A percentile compares a stretch with the other conserved stretches of the same genome.
Evolutionary conservation across 2,797 vertebrate genomes (phyloP).

Genomic region (Tinamus major): DNA sequence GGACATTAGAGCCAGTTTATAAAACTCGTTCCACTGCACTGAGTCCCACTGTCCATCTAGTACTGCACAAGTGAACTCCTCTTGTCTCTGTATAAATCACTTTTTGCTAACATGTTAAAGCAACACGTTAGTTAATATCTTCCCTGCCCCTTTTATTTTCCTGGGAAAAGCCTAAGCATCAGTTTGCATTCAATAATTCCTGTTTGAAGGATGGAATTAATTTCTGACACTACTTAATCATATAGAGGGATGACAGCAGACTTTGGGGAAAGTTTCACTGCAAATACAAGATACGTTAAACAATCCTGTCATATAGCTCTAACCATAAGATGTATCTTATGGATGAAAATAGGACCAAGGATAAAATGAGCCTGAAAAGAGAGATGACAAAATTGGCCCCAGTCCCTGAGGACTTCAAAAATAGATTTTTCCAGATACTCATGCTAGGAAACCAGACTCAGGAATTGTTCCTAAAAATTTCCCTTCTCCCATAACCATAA

Average conservation of each 20-base stretch:
- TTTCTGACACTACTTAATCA: not conserved
- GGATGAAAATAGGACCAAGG: accelerated
- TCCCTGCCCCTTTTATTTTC: not conserved
- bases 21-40: not conserved
- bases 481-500: not conserved
- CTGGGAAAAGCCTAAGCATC: not conserved
- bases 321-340: not conserved
- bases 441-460: not conserved
- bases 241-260: not conserved
- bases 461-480: not conserved
- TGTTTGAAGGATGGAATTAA: not conserved
- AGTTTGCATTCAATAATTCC: not conserved
- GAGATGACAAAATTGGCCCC: not conserved
- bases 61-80: not conserved
- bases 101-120: not conserved
- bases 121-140: accelerated
- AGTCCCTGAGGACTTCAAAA: not conserved
- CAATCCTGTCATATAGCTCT: not conserved
- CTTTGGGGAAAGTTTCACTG: not conserved
- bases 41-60: accelerated
- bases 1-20: not conserved
- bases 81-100: not conserved
- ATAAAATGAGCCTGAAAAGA: not conserved
- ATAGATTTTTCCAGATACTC: not conserved
- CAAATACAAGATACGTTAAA: not conserved